phyloP scores from a whole-genome alignment of 2,888 invertebrate genomes.

The Pelosia muscerda region DNA sequence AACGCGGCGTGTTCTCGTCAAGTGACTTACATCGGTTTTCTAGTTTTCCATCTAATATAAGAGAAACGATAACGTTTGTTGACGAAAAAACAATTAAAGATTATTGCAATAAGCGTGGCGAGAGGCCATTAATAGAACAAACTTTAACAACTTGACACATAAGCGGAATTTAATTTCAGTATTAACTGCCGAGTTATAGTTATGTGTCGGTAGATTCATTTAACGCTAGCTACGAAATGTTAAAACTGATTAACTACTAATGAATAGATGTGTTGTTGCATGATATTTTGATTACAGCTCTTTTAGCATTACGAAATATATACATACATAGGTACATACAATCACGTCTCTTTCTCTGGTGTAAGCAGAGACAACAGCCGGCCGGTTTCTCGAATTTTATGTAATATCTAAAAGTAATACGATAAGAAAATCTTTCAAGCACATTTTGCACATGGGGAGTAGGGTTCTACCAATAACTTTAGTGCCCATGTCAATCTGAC shows the following conservation, averaged over 20 bases:
- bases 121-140: conserved; percentile 64
- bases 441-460: too few species aligned
- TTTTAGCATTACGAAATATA: neutral
- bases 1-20: neutral
- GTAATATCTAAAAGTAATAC: too few species aligned
- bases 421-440: too few species aligned
- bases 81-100: conserved; percentile 62
- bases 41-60: conserved; percentile 31
- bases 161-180: conserved; percentile 79
- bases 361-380: too few species aligned
- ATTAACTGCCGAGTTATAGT: conserved; percentile 57
- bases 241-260: conserved; percentile 17
- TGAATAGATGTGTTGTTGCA: conserved; percentile 15
- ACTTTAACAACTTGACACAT: conserved; percentile 82
- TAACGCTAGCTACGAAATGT: conserved; percentile 42
- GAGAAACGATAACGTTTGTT: conserved; percentile 43
- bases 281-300: conserved; percentile 6
- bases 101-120: conserved; percentile 79
- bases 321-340: too few species aligned
- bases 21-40: conserved; percentile 40
- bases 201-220: conserved; percentile 65
- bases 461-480: too few species aligned
- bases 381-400: too few species aligned
- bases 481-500: too few species aligned
- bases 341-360: too few species aligned